Evolutionary conservation across 1,140 invertebrate genomes (phyloP), one percentile per base, ranked within the genome.

Genomic region (Formica exsecta): DNA sequence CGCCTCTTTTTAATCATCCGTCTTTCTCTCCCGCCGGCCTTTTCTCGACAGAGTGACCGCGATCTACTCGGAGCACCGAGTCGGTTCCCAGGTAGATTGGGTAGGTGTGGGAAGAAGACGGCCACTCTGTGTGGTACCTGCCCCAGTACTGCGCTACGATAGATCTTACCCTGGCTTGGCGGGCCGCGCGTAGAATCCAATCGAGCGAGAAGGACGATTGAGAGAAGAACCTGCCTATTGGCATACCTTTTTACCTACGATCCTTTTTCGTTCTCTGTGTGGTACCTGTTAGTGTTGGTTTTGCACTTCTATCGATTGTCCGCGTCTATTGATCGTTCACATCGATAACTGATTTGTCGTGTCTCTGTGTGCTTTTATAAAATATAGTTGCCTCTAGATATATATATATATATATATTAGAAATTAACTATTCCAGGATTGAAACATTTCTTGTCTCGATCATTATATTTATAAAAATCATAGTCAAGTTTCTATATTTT

Each of bases 51-150:
- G 16, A 29, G 32, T 59, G 71, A 25, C 70, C 75, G 86, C 48
- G 48, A 89, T 88, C 87, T 59, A 32, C 85, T 74, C 57, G 3
- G 22, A 41, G 68, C 48, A 73, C 22, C 32, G 36, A 19, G 65
- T 68, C 57, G 64, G 16, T 59, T 75, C 29, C 68, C 75, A 68
- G 84, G 85, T 85, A 86, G 80, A 85, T 6, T 51, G 48, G 44
- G 44, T 44, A 44, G 44, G 44, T 90, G 92, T 91, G 92, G 92
- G 90, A 92, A 91, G 90, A 92, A 80, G 64, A 74, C 86, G 87
- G 80, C 86, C 85, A 91, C 79, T 89, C 89, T 92, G 87, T 89
- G 89, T 88, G 81, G 85, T 88, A 92, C 92, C 88, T 91, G 91
- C 48, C 48, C 44, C 44, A 48, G 0, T 51, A 4, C 16, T 19